Evolutionary conservation across 2,888 invertebrate genomes (phyloP), one percentile per base, ranked within the genome.

Genomic region (Ypsolopha scabrella): DNA sequence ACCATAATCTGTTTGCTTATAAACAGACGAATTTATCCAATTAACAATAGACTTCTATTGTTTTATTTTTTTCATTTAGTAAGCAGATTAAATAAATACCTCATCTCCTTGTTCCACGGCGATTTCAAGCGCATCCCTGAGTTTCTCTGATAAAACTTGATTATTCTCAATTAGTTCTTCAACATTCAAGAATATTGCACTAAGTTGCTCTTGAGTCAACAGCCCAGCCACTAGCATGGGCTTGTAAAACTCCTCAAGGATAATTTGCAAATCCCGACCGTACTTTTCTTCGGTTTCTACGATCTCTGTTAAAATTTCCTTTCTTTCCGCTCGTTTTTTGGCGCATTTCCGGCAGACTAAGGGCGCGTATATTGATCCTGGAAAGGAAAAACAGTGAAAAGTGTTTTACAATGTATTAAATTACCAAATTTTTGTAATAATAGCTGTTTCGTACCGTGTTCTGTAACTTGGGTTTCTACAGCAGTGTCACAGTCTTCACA

Each of bases 271-370:
- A 76, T 98, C 98, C 51, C 97, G 89, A 14, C 97, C 96, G 70
- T 98, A 98, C 68, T 97, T 98, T 69, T 96, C 93, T 80, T 98
- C 98, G 1, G 98, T 98, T 80, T 98, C 97, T 6, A 97, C 94
- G 55, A 98, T 96, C 87, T 98, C 98, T 4, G 94, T 94, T 50
- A 98, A 93, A 38, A 97, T 97, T 86, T 98, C 97, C 68, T 96
- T 96, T 52, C 97, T 89, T 72, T 98, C 97, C 7, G 94, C 91
- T 52, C 97, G 89, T 67, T 94, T 94, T 69, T 96, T 94, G 53
- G 92, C 89, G 74, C 98, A 98, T 72, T 96, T 95, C 57, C 94
- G 89, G 75, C 97, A 98, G 37, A 95, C 91, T 55, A 94, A 80
- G 0, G 94, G 93, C 35, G 94, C 93, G 64, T 90, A 93, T 65